Evolutionary conservation across 2,888 invertebrate genomes (phyloP), one percentile per base, ranked within the genome.

Genomic region (Hirtodrosophila cameraria): DNA sequence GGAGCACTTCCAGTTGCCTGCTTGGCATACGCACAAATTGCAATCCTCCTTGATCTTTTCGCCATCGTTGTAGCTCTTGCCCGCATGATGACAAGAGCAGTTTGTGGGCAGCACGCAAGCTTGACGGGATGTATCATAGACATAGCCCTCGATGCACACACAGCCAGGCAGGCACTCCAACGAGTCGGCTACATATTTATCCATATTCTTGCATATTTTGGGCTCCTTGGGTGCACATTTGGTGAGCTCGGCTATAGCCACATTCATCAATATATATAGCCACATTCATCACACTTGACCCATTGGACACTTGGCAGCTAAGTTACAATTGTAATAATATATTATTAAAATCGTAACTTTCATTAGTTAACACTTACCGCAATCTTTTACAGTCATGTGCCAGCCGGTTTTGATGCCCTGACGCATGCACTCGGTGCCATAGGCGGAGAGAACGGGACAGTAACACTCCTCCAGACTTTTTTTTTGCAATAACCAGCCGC

Each of bases 81-180:
- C 97, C 4, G 96, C 97, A 89, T 97, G 97, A 90, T 96, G 96
- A 88, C 98, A 98, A 0, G 97, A 97, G 80, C 98, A 98, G 58
- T 94, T 92, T 0, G 92, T 90, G 0, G 95, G 93, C 69, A 91
- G 88, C 2, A 97, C 93, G 86, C 97, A 97, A 49, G 90, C 90
- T 65, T 93, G 93, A 1, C 93, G 92, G 0, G 92, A 89, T 0
- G 92, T 91, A 83, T 96, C 96, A 8, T 95, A 90, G 0, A 97
- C 96, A 86, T 93, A 95, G 12, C 95, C 96, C 13, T 92, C 90
- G 90, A 94, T 94, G 89, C 97, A 97, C 66, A 94, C 92, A 87
- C 97, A 97, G 6, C 96, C 97, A 0, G 96, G 93, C 16, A 93
- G 93, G 86, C 97, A 97, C 20, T 94, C 93, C 0, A 93, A 91